Percentiles rank a stretch among this genome's conserved stretches.
Evolutionary conservation across 2,888 invertebrate species (phyloP).

Genomic region (Netelia virgata): DNA sequence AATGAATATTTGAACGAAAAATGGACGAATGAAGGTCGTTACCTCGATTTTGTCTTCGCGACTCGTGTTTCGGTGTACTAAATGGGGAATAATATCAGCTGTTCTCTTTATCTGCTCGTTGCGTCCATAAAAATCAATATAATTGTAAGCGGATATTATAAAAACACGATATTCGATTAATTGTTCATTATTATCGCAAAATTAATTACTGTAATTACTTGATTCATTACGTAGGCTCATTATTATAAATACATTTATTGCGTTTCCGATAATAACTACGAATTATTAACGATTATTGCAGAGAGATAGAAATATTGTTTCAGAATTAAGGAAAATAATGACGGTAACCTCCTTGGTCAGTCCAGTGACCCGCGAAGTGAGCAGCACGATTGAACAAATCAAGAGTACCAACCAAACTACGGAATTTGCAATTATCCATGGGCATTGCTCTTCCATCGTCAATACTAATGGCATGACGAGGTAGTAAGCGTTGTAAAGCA

Average conservation of each 20-base stretch:
- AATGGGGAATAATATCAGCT: constrained; percentile 29
- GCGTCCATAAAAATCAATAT: neutral
- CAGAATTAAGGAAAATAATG: neutral
- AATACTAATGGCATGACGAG: constrained; percentile 29
- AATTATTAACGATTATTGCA: neutral
- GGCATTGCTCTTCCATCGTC: neutral
- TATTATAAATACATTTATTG: neutral
- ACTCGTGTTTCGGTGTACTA: constrained; percentile 9
- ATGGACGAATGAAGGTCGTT: neutral
- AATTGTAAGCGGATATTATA: neutral
- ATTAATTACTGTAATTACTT: neutral
- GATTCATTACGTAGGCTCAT: neutral
- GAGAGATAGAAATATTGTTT: neutral
- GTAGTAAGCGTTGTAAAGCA: constrained; percentile 48
- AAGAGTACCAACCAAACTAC: constrained; percentile 32
- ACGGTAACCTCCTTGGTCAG: constrained; percentile 36
- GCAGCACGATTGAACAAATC: constrained; percentile 31
- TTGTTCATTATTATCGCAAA: neutral
- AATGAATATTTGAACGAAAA: neutral
- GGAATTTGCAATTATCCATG: neutral
- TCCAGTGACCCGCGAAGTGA: constrained; percentile 21
- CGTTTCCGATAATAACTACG: neutral
- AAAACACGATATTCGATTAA: neutral
- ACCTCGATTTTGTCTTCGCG: constrained; percentile 49
- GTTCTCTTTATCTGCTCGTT: constrained; percentile 52